Conservation (phyloP, 2,888 invertebrate genomes). For the Eumacrocentrus americanus region DNA sequence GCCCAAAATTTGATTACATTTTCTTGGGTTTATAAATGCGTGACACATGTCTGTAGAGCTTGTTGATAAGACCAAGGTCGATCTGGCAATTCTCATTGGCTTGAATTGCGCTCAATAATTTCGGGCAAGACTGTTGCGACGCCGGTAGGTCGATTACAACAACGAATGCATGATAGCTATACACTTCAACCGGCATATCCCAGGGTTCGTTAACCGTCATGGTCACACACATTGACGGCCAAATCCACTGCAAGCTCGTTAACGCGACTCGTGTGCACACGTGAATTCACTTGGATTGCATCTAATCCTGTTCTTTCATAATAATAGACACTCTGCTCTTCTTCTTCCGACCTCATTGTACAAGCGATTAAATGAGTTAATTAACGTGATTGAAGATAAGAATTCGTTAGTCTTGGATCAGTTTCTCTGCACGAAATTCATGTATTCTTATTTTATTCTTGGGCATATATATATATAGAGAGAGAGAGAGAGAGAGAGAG, state of each 20-base stretch:
- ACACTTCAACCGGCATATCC: conserved; percentile 11
- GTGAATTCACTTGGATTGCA: conserved; percentile 29
- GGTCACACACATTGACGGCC: conserved; percentile 41
- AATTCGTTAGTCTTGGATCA: background rate
- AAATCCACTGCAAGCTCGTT: conserved; percentile 19
- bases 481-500: too few species aligned
- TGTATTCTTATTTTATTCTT: background rate
- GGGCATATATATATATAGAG: too few species aligned
- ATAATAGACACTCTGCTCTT: conserved; percentile 7
- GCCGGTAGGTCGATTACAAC: too few species aligned
- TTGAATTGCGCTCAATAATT: too few species aligned
- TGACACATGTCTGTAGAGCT: too few species aligned
- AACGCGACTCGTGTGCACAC: conserved; percentile 26
- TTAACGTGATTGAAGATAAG: conserved; percentile 4
- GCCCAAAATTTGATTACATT: too few species aligned
- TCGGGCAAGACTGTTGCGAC: too few species aligned
- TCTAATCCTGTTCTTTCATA: conserved; percentile 34
- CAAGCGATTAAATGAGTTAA: conserved; percentile 21
- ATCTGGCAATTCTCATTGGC: too few species aligned
- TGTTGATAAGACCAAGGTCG: too few species aligned
- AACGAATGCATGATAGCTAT: background rate
- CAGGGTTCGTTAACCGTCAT: conserved; percentile 56
- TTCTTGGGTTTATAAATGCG: too few species aligned
- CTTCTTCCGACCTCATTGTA: background rate
- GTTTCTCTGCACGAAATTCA: background rate